Percentiles rank a stretch among this genome's conserved stretches.
These are phyloP conservation scores for Pterois miles DNA, from an alignment of 2,797 vertebrate genomes.

Conservation along the genomic window DNA sequence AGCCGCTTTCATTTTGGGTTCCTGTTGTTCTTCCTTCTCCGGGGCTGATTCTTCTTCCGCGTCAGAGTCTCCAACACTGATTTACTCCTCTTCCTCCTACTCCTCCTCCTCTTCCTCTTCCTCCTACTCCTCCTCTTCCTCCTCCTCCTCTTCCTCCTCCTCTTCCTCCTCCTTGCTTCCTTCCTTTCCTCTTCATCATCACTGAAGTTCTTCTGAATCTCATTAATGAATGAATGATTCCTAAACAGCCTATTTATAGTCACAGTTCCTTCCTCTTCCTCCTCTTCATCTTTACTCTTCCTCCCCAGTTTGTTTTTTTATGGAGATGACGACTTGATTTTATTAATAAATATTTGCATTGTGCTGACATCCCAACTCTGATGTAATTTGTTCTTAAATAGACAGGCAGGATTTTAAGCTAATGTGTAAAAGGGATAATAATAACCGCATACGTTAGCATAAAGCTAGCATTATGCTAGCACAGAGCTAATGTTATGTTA, in stretches of 20 bases:
- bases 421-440: too few relatives aligned
- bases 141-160: rapidly evolving
- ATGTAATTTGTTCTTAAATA: too few relatives aligned
- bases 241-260: neutral
- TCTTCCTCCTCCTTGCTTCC: neutral
- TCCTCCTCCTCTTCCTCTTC: neutral
- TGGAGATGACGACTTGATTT: neutral
- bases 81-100: slow-evolving; percentile 54
- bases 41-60: slow-evolving; percentile 51
- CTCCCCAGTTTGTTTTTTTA: neutral
- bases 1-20: neutral
- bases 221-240: neutral
- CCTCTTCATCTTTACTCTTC: too few relatives aligned
- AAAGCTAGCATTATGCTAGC: too few relatives aligned
- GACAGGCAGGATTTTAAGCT: too few relatives aligned
- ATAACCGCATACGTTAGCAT: too few relatives aligned
- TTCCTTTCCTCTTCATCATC: neutral
- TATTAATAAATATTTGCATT: too few relatives aligned
- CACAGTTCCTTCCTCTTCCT: neutral
- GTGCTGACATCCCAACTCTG: too few relatives aligned
- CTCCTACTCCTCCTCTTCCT: rapidly evolving
- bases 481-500: too few relatives aligned
- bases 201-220: neutral
- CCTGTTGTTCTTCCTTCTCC: slow-evolving; percentile 42
- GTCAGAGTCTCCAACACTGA: slow-evolving; percentile 57